Evolutionary conservation across 2,888 invertebrate genomes (phyloP).

Genomic region (Osedax fenrisi): DNA sequence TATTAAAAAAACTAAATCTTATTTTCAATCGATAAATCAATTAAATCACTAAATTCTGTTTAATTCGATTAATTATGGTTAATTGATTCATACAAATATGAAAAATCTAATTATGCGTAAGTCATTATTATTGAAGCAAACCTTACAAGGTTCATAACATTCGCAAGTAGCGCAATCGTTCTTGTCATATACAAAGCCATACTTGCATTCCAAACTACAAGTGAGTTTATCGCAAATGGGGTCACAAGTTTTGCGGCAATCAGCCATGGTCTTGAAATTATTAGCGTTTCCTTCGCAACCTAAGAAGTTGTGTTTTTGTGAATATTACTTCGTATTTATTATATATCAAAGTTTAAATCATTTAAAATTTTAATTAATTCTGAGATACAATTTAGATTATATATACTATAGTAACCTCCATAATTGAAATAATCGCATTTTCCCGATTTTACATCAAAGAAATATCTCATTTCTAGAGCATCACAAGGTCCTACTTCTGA

Average conservation of each 20-base stretch:
- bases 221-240: neutral
- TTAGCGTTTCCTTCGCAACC: slow-evolving; percentile 1
- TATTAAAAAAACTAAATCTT: neutral
- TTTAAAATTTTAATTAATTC: no score
- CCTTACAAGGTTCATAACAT: slow-evolving; percentile 1
- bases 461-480: neutral
- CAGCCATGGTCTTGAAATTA: slow-evolving; percentile 6
- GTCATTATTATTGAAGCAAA: neutral
- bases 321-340: no score
- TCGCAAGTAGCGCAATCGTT: neutral
- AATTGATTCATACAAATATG: no score
- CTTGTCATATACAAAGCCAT: neutral
- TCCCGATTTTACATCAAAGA: neutral
- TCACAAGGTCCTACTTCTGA: neutral
- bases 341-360: no score
- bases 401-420: neutral
- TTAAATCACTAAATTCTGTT: no score
- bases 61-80: no score
- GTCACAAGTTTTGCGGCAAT: neutral
- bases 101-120: no score
- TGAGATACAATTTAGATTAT: neutral
- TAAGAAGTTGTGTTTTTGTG: no score
- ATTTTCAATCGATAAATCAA: no score
- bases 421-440: neutral
- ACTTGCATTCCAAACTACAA: neutral